A percentile compares a stretch with the other conserved stretches of the same genome.
Conservation (phyloP, 2,113 vertebrate species). For the Otolemur garnettii region DNA sequence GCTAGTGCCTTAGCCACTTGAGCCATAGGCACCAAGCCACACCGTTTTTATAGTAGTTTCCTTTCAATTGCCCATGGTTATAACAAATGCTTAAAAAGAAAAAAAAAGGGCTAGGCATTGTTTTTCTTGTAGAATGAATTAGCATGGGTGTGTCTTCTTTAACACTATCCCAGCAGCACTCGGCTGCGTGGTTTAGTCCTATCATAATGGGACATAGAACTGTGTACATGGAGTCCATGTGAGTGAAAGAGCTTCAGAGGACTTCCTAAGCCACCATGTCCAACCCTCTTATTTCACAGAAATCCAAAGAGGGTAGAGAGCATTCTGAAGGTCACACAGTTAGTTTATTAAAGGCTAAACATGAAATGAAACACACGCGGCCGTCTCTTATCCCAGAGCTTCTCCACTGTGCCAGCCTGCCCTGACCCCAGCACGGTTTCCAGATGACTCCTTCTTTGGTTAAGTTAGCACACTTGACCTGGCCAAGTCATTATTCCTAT, state of each 20-base stretch:
- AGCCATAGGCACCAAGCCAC: not conserved
- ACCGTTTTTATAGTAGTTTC: not conserved
- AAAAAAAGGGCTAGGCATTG: not conserved
- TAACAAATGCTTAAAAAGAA: not conserved
- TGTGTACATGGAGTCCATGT: not conserved
- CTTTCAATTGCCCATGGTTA: conserved; percentile 1
- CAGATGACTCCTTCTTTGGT: not conserved
- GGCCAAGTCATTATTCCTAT: not conserved
- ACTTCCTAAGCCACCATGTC: not conserved
- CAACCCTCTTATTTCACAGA: not conserved
- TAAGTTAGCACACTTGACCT: not conserved
- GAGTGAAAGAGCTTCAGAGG: not conserved
- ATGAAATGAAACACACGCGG: not conserved
- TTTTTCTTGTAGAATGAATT: conserved; percentile 8
- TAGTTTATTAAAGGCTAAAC: not conserved
- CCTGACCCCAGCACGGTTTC: not conserved
- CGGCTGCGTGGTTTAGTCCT: not conserved
- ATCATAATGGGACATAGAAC: not conserved
- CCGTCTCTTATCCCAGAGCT: not conserved
- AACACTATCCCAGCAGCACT: not conserved
- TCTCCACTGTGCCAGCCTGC: not conserved
- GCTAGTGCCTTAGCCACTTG: too few relatives aligned
- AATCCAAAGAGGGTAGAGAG: not conserved
- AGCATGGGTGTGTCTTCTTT: conserved; percentile 11
- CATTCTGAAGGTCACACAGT: not conserved